A percentile compares a stretch with the other conserved stretches of the same genome.
phyloP scores from a whole-genome alignment of 1,140 invertebrate species.

The Pogonomyrmex barbatus region DNA sequence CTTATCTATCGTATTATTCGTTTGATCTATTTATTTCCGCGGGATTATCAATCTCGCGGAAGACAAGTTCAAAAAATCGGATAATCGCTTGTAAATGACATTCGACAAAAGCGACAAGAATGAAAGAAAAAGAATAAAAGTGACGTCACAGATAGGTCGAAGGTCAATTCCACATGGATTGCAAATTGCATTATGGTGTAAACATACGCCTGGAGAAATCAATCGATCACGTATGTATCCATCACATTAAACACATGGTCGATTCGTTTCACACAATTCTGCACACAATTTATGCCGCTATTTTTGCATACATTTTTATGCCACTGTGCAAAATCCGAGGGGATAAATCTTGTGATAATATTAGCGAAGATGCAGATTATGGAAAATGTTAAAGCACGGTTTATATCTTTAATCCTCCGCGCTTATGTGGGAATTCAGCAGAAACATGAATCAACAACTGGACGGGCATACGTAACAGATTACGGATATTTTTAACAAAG shows the following conservation, averaged over 20 bases:
- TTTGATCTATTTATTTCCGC: not conserved
- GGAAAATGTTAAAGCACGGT: not conserved
- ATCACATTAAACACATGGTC: not conserved
- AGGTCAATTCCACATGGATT: not conserved
- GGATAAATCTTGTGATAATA: not conserved
- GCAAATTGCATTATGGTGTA: not conserved
- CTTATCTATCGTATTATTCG: not conserved
- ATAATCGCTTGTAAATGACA: constrained; percentile 10
- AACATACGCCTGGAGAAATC: constrained; percentile 1
- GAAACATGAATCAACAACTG: not conserved
- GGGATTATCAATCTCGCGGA: not conserved
- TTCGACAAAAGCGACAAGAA: constrained; percentile 18
- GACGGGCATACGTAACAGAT: not conserved
- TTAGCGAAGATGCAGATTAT: not conserved
- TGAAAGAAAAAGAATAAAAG: not conserved
- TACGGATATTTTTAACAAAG: not conserved
- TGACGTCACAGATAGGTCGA: not conserved
- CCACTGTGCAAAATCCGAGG: not conserved
- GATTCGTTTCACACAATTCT: not conserved
- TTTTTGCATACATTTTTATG: not conserved
- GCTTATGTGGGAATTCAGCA: not conserved
- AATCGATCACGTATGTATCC: not conserved
- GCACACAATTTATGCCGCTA: not conserved
- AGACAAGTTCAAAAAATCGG: not conserved
- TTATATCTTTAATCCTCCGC: not conserved